Evolutionary conservation across 2,888 invertebrate species (phyloP).

Genomic region (Leptinotarsa peninsularis): DNA sequence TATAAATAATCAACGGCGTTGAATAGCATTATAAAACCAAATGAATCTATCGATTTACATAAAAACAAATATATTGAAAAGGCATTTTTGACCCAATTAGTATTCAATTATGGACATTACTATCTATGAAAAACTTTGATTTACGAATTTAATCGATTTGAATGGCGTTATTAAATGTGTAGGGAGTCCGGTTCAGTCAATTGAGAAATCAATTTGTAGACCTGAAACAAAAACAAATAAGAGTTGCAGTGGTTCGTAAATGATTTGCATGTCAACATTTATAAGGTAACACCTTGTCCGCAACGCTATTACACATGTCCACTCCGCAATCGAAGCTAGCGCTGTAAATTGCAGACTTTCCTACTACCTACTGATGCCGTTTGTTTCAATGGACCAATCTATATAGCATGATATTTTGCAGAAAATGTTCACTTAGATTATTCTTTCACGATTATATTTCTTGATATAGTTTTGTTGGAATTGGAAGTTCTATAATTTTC

Average conservation of each 20-base stretch:
- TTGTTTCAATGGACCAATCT: constrained; percentile 15
- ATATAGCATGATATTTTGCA: background rate
- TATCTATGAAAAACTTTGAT: constrained; percentile 39
- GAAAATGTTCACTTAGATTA: background rate
- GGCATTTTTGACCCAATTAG: constrained; percentile 44
- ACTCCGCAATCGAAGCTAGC: constrained; percentile 51
- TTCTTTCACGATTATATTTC: too few relatives aligned
- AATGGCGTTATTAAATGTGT: constrained; percentile 45
- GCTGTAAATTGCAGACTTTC: constrained; percentile 53
- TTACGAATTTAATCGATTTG: constrained; percentile 46
- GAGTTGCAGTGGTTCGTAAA: constrained; percentile 57
- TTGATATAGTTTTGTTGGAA: too few relatives aligned
- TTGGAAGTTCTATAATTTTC: too few relatives aligned
- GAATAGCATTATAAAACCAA: constrained; percentile 36
- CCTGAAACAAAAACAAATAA: constrained; percentile 55
- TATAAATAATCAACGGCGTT: constrained; percentile 10
- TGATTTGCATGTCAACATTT: constrained; percentile 61
- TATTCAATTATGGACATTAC: constrained; percentile 38
- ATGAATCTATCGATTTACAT: constrained; percentile 30
- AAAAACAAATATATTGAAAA: constrained; percentile 25
- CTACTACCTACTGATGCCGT: constrained; percentile 39
- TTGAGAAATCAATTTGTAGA: constrained; percentile 59
- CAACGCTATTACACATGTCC: constrained; percentile 60
- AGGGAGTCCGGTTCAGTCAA: constrained; percentile 45
- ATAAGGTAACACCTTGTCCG: constrained; percentile 62